Evolutionary conservation across 2,113 vertebrate species (phyloP).

Genomic region (Tyrannus savana): DNA sequence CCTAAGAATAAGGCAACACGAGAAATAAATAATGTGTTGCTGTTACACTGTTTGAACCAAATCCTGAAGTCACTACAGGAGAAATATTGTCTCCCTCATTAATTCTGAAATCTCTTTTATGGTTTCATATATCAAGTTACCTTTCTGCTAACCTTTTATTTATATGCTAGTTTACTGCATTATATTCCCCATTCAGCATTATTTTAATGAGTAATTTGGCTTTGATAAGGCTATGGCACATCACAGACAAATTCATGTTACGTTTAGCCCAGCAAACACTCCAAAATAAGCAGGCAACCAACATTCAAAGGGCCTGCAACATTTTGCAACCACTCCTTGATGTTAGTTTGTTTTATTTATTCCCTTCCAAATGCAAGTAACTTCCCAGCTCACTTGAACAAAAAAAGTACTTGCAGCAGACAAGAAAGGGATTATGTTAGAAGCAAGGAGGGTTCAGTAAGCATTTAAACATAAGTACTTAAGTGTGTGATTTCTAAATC

Average conservation of each 20-base stretch:
- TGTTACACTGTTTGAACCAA: slow-evolving; percentile 63
- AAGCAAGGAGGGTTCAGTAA: neutral
- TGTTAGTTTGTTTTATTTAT: slow-evolving; percentile 32
- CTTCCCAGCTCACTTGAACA: neutral
- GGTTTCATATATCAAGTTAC: slow-evolving; percentile 67
- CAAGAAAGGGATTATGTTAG: slow-evolving; percentile 21
- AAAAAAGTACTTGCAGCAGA: neutral
- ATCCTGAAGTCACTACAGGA: slow-evolving; percentile 61
- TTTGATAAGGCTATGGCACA: neutral
- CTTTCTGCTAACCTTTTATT: slow-evolving; percentile 52
- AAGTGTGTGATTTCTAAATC: neutral
- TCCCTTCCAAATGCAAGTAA: slow-evolving; percentile 6
- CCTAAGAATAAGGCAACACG: slow-evolving; percentile 70
- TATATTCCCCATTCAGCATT: slow-evolving; percentile 54
- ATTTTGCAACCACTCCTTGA: neutral
- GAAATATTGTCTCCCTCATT: slow-evolving; percentile 68
- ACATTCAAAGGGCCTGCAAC: neutral
- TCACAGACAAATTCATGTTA: slow-evolving; percentile 9
- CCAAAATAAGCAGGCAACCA: neutral
- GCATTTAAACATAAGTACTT: neutral
- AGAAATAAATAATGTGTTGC: slow-evolving; percentile 76
- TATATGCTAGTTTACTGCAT: slow-evolving; percentile 5
- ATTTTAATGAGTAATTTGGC: slow-evolving; percentile 59
- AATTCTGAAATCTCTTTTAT: slow-evolving; percentile 64
- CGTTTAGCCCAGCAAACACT: neutral